A percentile compares a stretch with the other conserved stretches of the same genome.
Conservation (phyloP, 2,888 invertebrate genomes). For the Pherbina coryleti region DNA sequence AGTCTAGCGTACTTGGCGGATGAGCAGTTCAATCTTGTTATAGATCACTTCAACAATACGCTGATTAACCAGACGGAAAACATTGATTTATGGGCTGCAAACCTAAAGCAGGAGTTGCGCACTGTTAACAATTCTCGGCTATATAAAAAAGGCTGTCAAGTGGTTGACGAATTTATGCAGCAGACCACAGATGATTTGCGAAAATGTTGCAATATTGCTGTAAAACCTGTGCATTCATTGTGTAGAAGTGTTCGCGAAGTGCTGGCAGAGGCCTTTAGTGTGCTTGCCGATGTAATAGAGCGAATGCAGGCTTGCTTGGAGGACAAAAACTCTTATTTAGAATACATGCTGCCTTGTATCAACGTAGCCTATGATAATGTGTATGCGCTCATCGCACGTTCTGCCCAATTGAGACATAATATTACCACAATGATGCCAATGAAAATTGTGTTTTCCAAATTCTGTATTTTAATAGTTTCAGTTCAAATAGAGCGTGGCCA, state of each 20-base stretch:
- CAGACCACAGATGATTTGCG: constrained; percentile 53
- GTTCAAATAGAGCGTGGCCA: constrained; percentile 53
- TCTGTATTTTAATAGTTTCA: constrained; percentile 58
- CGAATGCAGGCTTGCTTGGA: constrained; percentile 58
- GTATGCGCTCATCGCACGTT: constrained; percentile 49
- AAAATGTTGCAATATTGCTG: constrained; percentile 59
- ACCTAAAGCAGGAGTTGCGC: constrained; percentile 53
- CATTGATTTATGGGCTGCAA: constrained; percentile 54
- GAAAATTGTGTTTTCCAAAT: constrained; percentile 57
- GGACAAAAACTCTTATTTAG: constrained; percentile 53
- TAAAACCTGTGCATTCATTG: constrained; percentile 57
- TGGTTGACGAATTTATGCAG: constrained; percentile 56
- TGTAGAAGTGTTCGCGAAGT: constrained; percentile 54
- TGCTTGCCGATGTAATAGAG: constrained; percentile 55
- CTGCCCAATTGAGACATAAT: constrained; percentile 49
- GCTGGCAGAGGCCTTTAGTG: constrained; percentile 52
- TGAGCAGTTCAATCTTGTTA: constrained; percentile 52
- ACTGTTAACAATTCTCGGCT: constrained; percentile 51
- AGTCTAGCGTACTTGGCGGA: constrained; percentile 50
- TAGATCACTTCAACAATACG: constrained; percentile 55
- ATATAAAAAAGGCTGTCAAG: constrained; percentile 53
- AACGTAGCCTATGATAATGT: constrained; percentile 53
- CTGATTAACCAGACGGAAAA: constrained; percentile 55
- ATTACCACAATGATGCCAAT: constrained; percentile 53
- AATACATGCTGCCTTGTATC: constrained; percentile 54